A percentile compares a stretch with the other conserved stretches of the same genome.
Conservation (phyloP, 2,888 invertebrate genomes). For the Abrostola triplasia region DNA sequence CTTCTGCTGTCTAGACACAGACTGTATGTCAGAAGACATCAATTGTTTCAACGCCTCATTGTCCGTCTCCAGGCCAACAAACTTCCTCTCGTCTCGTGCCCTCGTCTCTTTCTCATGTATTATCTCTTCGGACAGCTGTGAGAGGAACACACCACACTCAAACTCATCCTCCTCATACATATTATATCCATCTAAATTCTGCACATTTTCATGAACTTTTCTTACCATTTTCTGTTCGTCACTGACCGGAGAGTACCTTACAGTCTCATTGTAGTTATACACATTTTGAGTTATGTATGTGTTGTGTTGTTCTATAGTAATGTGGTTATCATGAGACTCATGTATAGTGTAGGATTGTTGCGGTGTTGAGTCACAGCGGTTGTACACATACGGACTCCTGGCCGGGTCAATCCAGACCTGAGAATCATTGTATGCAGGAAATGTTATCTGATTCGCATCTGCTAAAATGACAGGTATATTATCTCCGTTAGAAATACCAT, state of each 20-base stretch:
- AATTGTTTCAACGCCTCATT: slow-evolving; percentile 79
- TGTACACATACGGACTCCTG: slow-evolving; percentile 78
- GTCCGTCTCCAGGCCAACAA: slow-evolving; percentile 66
- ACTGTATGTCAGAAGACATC: slow-evolving; percentile 78
- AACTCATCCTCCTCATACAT: slow-evolving; percentile 75
- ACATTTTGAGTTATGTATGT: slow-evolving; percentile 80
- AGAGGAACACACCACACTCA: slow-evolving; percentile 75
- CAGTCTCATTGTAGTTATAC: slow-evolving; percentile 70
- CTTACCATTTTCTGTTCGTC: slow-evolving; percentile 67
- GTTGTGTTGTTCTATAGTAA: slow-evolving; percentile 76
- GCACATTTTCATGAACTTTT: slow-evolving; percentile 56
- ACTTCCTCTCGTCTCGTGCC: slow-evolving; percentile 66
- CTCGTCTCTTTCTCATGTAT: slow-evolving; percentile 70
- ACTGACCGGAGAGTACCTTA: slow-evolving; percentile 61
- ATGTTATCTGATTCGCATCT: slow-evolving; percentile 61
- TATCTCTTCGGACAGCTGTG: slow-evolving; percentile 75
- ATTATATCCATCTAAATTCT: slow-evolving; percentile 54
- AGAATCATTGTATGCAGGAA: slow-evolving; percentile 67
- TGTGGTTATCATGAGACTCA: slow-evolving; percentile 61
- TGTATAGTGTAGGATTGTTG: slow-evolving; percentile 68
- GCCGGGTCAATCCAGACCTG: slow-evolving; percentile 81
- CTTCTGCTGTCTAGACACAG: slow-evolving; percentile 74
- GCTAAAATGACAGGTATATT: slow-evolving; percentile 62
- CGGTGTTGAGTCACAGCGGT: slow-evolving; percentile 64
- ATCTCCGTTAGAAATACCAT: slow-evolving; percentile 41